Evolutionary conservation across 2,888 invertebrate genomes (phyloP).

Genomic region (Hoplodrina ambigua): DNA sequence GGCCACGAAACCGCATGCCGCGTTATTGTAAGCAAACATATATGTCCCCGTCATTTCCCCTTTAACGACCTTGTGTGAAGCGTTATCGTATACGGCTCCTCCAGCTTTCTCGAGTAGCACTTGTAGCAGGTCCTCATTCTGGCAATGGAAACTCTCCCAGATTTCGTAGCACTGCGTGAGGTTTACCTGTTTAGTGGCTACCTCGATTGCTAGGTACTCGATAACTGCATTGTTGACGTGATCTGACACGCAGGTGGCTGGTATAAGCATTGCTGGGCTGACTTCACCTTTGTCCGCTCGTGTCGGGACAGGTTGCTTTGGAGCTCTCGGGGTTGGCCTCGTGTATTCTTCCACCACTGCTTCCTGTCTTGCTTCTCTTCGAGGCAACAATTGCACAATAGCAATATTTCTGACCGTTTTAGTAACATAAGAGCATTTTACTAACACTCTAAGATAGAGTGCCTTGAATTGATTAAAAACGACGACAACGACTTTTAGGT

Average conservation of each 20-base stretch:
- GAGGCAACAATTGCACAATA: neutral
- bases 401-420: too few relatives aligned
- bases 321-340: neutral
- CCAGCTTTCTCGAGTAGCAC: slow-evolving; percentile 39
- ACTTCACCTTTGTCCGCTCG: slow-evolving; percentile 42
- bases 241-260: slow-evolving; percentile 1
- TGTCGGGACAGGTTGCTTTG: slow-evolving; percentile 7
- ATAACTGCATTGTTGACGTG: slow-evolving; percentile 32
- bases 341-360: neutral
- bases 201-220: slow-evolving; percentile 33
- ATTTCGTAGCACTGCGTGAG: slow-evolving; percentile 22
- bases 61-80: slow-evolving; percentile 12
- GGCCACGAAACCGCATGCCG: slow-evolving; percentile 15
- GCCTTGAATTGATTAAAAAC: neutral
- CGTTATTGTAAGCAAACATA: slow-evolving; percentile 42
- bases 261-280: slow-evolving; percentile 4
- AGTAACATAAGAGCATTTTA: neutral
- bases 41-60: slow-evolving; percentile 30
- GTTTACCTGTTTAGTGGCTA: slow-evolving; percentile 29
- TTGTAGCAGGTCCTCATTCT: slow-evolving; percentile 1
- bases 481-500: neutral
- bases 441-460: neutral
- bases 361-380: neutral
- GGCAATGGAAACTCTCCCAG: neutral
- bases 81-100: slow-evolving; percentile 42